A percentile compares a stretch with the other conserved stretches of the same genome.
Evolutionary conservation across 2,888 invertebrate genomes (phyloP).

Genomic region (Aproaerema taeniolella): DNA sequence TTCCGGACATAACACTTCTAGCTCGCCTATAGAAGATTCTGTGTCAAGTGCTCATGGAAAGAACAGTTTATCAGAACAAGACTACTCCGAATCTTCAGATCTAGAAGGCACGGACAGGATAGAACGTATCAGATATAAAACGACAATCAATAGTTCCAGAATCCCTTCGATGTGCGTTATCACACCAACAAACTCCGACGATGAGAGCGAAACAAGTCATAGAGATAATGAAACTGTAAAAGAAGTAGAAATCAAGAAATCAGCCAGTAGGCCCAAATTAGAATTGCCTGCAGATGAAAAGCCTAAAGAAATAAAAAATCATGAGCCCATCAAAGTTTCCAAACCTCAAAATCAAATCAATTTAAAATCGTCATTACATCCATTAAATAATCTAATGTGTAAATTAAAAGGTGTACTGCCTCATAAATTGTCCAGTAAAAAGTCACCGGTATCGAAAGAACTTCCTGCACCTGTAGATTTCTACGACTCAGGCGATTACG

Average conservation of each 20-base stretch:
- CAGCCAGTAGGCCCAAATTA: conserved; percentile 53
- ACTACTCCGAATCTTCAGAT: conserved; percentile 91
- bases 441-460: conserved; percentile 68
- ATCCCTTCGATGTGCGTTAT: conserved; percentile 96
- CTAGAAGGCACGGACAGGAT: conserved; percentile 92
- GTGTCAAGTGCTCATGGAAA: conserved; percentile 84
- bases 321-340: conserved; percentile 36
- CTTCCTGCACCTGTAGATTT: conserved; percentile 61
- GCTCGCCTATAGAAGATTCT: conserved; percentile 86
- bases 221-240: conserved; percentile 41
- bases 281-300: conserved; percentile 56
- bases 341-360: conserved; percentile 47
- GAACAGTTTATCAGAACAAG: conserved; percentile 85
- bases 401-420: conserved; percentile 82
- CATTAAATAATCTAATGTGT: conserved; percentile 85
- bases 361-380: conserved; percentile 66
- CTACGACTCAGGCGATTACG: conserved; percentile 87
- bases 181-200: conserved; percentile 91
- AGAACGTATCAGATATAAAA: conserved; percentile 90
- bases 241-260: conserved; percentile 39
- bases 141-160: conserved; percentile 89
- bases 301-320: conserved; percentile 40
- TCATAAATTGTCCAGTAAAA: conserved; percentile 65
- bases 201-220: conserved; percentile 80
- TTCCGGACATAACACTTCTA: conserved; percentile 88